Evolutionary conservation across 2,888 invertebrate species (phyloP), one percentile per base, ranked within the genome.

Genomic region (Tiliacea citrago): DNA sequence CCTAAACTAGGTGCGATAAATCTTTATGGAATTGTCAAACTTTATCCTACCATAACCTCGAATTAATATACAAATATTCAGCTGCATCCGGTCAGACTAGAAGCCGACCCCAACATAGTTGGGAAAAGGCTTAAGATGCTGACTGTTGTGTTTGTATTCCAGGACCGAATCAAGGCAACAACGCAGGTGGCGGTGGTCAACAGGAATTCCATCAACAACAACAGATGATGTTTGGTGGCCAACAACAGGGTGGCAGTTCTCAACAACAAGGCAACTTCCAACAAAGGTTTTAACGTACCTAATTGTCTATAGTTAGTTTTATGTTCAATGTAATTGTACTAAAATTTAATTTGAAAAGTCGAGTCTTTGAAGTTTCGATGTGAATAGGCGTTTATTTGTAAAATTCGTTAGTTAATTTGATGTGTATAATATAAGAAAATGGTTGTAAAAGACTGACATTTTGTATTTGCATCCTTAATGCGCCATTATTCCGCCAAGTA

Each of bases 261-360:
- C 97, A 97, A 85, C 97, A 97, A 90, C 98, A 98, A 88, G 97
- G 97, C 79, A 98, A 97, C 90, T 98, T 98, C 88, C 98, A 97
- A 89, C 98, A 98, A 90, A 95, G 98, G 84, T 98, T 98, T 93
- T 97, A 90, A 88, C 62, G 39, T n/a, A n/a, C n/a, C n/a, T 63
- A 61, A 24, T 24, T 35, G 45, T 49, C 42, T 39, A 13, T 47
- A 65, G 65, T 66, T 60, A 18, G 29, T 57, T 51, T 51, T 49
- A 62, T 47, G 13, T 73, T 47, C 35, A 57, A 55, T 81, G 24
- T 39, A 57, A 24, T 42, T 58, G 29, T 60, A 53, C n/a, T 39
- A 57, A 10, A 66, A 53, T 53, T 3, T 53, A 16, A 53, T 55
- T 35, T 66, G 29, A 10, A 10, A n/a, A 9, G 16, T 51, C 9